Evolutionary conservation across 2,113 vertebrate genomes (phyloP).

Genomic region (Mormoops blainvillei): DNA sequence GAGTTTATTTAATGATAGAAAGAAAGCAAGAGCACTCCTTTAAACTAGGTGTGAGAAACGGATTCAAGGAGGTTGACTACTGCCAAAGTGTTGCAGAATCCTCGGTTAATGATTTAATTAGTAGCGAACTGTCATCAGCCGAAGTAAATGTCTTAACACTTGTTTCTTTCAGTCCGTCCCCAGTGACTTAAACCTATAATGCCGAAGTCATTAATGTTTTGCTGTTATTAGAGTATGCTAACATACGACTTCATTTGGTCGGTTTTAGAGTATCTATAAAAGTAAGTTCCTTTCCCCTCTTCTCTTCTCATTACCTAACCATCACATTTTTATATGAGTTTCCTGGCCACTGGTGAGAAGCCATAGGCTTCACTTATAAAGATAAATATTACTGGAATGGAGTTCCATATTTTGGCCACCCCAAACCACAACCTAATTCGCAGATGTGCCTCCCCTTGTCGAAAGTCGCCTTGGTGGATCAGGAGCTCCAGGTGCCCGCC

Average conservation of each 20-base stretch:
- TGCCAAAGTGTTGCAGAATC: constrained; percentile 1
- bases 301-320: neutral
- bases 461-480: neutral
- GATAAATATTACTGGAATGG: neutral
- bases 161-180: neutral
- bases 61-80: neutral
- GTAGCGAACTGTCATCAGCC: constrained; percentile 7
- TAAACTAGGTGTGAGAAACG: constrained; percentile 38
- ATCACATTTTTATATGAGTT: neutral
- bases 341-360: neutral
- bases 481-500: neutral
- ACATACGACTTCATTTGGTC: neutral
- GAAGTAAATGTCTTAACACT: constrained; percentile 8
- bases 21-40: constrained; percentile 8
- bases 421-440: neutral
- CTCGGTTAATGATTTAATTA: constrained; percentile 40
- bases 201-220: neutral
- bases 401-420: neutral
- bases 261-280: constrained; percentile 19
- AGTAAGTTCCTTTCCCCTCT: neutral
- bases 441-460: neutral
- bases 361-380: neutral
- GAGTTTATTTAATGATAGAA: constrained; percentile 55
- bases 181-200: neutral
- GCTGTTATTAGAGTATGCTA: neutral